These are phyloP conservation scores for Chymomyza costata DNA, from an alignment of 1,140 invertebrate genomes.

Conservation along the genomic window DNA sequence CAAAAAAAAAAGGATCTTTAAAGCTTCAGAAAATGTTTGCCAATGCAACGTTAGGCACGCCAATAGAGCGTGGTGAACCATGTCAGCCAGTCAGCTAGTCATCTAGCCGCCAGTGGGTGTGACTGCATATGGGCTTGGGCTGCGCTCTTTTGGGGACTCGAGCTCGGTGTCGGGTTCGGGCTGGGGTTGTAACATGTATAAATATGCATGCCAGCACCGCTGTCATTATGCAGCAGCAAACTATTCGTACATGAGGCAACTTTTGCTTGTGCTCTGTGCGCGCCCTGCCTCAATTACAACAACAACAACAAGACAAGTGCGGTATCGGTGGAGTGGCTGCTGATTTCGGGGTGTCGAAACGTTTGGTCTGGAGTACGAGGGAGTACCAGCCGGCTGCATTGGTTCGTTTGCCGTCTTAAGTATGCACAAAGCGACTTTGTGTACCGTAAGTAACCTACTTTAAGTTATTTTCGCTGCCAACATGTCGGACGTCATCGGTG, in stretches of 20 bases:
- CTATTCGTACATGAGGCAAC: constrained; percentile 62
- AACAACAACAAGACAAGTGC: neutral
- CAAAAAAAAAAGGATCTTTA: too few relatives aligned
- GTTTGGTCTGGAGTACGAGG: constrained; percentile 12
- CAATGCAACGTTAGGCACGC: constrained; percentile 8
- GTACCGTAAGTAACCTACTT: constrained; percentile 56
- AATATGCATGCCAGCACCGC: constrained; percentile 57
- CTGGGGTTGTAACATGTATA: too few relatives aligned
- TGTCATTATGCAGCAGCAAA: constrained; percentile 66
- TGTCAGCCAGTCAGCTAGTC: neutral
- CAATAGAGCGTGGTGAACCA: constrained; percentile 51
- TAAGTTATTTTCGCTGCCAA: constrained; percentile 57
- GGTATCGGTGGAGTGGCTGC: too few relatives aligned
- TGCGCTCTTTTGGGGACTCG: too few relatives aligned
- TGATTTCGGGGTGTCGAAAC: neutral
- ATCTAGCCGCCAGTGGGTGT: too few relatives aligned
- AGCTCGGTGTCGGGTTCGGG: too few relatives aligned
- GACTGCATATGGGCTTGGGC: too few relatives aligned
- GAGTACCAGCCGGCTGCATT: too few relatives aligned
- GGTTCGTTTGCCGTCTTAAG: constrained; percentile 31
- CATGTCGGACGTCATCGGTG: neutral
- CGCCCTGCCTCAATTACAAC: constrained; percentile 51
- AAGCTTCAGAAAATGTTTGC: too few relatives aligned
- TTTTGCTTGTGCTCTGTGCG: constrained; percentile 32
- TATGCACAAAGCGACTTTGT: constrained; percentile 45